Evolutionary conservation across 2,888 invertebrate species (phyloP), one percentile per base, ranked within the genome.

Genomic region (Pseudeuparius sepicola): DNA sequence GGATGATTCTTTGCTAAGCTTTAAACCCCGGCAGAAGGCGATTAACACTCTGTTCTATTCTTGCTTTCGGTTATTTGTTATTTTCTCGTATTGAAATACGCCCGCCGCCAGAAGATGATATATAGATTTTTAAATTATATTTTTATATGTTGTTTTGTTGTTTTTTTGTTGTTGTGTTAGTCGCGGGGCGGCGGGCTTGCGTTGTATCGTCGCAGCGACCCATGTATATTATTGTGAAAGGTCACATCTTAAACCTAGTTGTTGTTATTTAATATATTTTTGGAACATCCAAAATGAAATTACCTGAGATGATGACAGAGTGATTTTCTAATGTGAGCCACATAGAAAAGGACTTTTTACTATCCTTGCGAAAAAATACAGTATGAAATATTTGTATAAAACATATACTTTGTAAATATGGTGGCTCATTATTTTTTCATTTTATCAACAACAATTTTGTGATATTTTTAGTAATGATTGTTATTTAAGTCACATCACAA

Each of bases 391-490:
- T n/a, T n/a, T n/a, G n/a, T n/a, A n/a, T n/a, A n/a, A n/a, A n/a
- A n/a, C 24, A 40, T 43, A 40, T 48, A 50, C 47, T 47, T 52
- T 57, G 57, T 57, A 60, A 56, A 55, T 50, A 57, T 57, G 55
- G 62, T 63, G 63, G 63, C 62, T 64, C 62, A 61, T 62, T 63
- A 60, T 61, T 62, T 63, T 65, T 63, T 65, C 59, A 63, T 64
- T 64, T 65, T 62, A 63, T 65, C 61, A 61, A 62, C 62, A 63
- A 63, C 62, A 64, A 64, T 66, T 66, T 66, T 67, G 66, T 67
- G 66, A 67, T 67, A 66, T 66, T 66, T 51, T 67, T 66, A 66
- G 64, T 65, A 65, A 65, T 64, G 63, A 62, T 64, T 65, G 65
- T 66, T 66, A 65, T 64, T 65, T 66, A 65, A 66, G 65, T 65